These are phyloP conservation scores for Escarpia spicata DNA, from an alignment of 2,888 invertebrate genomes.

Conservation along the genomic window DNA sequence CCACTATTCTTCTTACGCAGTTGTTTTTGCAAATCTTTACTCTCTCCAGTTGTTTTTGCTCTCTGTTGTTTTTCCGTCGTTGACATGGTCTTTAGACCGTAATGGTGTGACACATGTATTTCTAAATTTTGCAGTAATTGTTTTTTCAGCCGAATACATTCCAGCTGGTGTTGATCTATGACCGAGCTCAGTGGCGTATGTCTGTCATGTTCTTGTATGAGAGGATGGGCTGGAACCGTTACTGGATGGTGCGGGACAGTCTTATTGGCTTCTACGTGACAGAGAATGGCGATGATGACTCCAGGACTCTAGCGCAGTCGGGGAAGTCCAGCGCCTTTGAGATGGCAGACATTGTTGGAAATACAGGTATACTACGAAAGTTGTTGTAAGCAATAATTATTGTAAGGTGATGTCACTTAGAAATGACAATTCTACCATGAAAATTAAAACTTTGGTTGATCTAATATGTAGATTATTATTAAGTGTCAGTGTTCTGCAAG, in stretches of 20 bases:
- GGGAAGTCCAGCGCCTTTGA: not conserved
- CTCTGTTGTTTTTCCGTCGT: not conserved
- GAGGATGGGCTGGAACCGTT: conserved; percentile 21
- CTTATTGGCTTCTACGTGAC: conserved; percentile 22
- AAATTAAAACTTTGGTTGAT: no score
- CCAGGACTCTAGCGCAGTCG: not conserved
- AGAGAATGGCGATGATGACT: not conserved
- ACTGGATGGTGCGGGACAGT: not conserved
- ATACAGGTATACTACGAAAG: not conserved
- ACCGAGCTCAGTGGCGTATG: not conserved
- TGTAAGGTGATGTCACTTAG: no score
- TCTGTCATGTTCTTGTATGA: conserved; percentile 20
- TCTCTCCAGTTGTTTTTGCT: not conserved
- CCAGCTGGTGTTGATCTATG: conserved; percentile 24
- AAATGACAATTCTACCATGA: no score
- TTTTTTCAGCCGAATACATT: conserved; percentile 27
- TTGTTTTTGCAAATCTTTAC: no score
- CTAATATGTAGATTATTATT: no score
- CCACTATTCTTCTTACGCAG: no score
- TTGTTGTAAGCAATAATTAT: no score
- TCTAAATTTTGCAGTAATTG: not conserved
- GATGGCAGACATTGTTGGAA: not conserved
- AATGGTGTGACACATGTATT: not conserved
- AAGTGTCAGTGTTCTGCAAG: no score
- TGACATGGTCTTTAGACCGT: no score